Evolutionary conservation across 2,797 vertebrate genomes (phyloP).

Genomic region (Borostomias antarcticus): DNA sequence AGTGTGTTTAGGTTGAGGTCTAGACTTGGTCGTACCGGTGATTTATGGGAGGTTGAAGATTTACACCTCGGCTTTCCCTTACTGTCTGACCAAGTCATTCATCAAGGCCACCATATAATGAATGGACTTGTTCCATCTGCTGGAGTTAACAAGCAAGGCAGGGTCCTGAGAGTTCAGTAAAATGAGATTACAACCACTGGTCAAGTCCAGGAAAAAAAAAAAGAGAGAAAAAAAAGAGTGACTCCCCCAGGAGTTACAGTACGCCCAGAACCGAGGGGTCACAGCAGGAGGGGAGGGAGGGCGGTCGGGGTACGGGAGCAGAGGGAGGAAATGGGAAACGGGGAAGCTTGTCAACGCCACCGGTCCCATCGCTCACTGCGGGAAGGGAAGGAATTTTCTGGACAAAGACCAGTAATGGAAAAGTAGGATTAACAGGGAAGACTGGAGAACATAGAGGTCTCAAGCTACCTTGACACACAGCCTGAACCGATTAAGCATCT

Average conservation of each 20-base stretch:
- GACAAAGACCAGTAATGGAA: not conserved
- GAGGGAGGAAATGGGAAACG: not conserved
- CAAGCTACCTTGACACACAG: too few relatives aligned
- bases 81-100: constrained; percentile 82
- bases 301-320: not conserved
- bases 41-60: constrained; percentile 86
- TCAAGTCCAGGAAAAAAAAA: constrained; percentile 74
- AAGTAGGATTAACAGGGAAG: too few relatives aligned
- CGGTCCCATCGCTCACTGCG: not conserved
- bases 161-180: constrained; percentile 80
- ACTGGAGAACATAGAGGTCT: too few relatives aligned
- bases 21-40: constrained; percentile 78
- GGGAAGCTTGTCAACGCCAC: not conserved
- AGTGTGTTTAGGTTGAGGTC: constrained; percentile 84
- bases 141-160: constrained; percentile 80
- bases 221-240: too few relatives aligned
- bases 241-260: constrained; percentile 62
- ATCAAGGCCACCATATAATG: constrained; percentile 81
- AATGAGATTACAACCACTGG: constrained; percentile 79
- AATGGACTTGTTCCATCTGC: constrained; percentile 81
- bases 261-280: constrained; percentile 34
- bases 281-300: too few relatives aligned
- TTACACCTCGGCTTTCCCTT: constrained; percentile 85
- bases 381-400: not conserved
- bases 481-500: too few relatives aligned